These are phyloP conservation scores for Penaeus vannamei DNA, from an alignment of 1,140 invertebrate genomes.

Conservation along the genomic window DNA sequence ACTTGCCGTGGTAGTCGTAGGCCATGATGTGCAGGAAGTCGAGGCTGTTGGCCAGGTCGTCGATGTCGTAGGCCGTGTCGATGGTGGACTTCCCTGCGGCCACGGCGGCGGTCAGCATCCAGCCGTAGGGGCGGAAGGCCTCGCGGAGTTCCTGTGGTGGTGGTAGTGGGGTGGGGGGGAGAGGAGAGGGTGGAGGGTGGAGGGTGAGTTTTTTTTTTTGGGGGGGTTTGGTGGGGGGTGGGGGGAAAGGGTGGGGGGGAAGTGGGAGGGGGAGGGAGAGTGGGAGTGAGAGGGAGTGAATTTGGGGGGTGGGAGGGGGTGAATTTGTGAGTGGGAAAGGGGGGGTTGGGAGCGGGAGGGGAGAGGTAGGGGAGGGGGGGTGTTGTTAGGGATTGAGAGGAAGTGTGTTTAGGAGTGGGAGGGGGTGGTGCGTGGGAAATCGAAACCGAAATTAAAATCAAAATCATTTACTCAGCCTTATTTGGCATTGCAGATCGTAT, in stretches of 20 bases:
- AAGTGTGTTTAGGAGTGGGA: no score
- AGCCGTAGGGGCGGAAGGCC: slow-evolving; percentile 73
- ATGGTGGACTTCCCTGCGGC: slow-evolving; percentile 73
- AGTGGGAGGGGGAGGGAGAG: slow-evolving; percentile 26
- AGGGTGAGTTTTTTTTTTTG: slow-evolving; percentile 19
- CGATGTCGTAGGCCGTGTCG: slow-evolving; percentile 70
- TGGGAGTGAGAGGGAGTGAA: no score
- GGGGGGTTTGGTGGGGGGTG: slow-evolving; percentile 3
- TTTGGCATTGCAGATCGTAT: no score
- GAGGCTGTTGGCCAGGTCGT: slow-evolving; percentile 71
- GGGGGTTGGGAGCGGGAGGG: no score
- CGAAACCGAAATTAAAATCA: no score
- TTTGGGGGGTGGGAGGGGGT: no score
- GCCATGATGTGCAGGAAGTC: slow-evolving; percentile 91
- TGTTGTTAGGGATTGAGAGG: no score
- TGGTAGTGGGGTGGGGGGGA: neutral
- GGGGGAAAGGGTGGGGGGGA: slow-evolving; percentile 3
- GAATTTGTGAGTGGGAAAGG: no score
- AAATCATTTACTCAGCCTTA: no score
- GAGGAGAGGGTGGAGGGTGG: neutral
- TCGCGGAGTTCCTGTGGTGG: slow-evolving; percentile 74
- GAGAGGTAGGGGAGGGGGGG: no score
- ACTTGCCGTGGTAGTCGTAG: slow-evolving; percentile 91
- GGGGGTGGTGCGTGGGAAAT: no score
- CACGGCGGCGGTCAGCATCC: slow-evolving; percentile 75